A percentile compares a stretch with the other conserved stretches of the same genome.
phyloP scores from a whole-genome alignment of 2,797 vertebrate genomes.

The Heterohyrax brucei region DNA sequence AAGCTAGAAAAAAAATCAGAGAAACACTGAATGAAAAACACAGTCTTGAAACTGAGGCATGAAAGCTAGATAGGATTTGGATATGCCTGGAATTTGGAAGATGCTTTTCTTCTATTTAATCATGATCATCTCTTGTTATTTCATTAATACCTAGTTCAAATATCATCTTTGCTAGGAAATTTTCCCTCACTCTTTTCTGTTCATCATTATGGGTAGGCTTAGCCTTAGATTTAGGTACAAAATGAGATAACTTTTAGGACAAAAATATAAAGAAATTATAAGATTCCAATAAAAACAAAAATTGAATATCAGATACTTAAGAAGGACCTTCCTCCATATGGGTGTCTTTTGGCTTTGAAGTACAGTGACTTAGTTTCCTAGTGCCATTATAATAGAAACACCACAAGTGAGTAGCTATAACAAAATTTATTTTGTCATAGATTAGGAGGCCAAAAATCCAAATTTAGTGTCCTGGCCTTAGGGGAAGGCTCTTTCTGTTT shows the following conservation, averaged over 20 bases:
- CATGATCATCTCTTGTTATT: neutral
- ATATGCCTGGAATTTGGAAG: neutral
- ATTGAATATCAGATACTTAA: slow-evolving; percentile 18
- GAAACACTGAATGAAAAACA: neutral
- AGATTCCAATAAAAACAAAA: neutral
- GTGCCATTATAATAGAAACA: too few relatives aligned
- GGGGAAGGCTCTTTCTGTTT: too few relatives aligned
- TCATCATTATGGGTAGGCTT: neutral
- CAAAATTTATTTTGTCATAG: too few relatives aligned
- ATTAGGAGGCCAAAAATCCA: too few relatives aligned
- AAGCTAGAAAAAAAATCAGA: neutral
- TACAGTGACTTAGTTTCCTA: too few relatives aligned
- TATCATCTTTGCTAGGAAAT: neutral
- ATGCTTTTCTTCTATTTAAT: neutral
- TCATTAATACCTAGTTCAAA: neutral
- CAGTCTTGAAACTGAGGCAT: neutral
- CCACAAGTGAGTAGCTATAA: too few relatives aligned
- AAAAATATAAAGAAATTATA: neutral
- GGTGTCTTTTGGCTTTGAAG: neutral
- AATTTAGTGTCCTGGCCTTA: too few relatives aligned
- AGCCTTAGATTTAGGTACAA: neutral
- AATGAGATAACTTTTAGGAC: neutral
- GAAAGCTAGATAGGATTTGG: neutral
- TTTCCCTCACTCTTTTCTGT: neutral
- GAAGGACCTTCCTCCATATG: neutral